phyloP scores from a whole-genome alignment of 2,797 vertebrate genomes.

The Garrulus glandarius region DNA sequence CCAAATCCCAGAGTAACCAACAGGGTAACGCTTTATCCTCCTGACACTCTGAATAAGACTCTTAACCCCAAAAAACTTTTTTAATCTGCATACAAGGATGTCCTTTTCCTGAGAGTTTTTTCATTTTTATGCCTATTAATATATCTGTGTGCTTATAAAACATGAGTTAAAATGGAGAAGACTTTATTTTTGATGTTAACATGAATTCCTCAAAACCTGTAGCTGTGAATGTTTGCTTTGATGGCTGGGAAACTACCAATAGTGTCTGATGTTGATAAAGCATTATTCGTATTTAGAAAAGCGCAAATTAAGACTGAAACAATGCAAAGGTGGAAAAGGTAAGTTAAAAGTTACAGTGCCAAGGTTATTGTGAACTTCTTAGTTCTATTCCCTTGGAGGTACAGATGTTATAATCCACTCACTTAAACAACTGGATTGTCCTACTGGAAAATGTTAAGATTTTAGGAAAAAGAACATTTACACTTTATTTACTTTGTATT shows the following conservation, averaged over 20 bases:
- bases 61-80: background rate
- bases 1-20: background rate
- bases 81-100: background rate
- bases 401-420: background rate
- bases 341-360: background rate
- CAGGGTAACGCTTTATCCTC: background rate
- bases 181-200: background rate
- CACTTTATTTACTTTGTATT: background rate
- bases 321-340: background rate
- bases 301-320: background rate
- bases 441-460: background rate
- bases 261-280: background rate
- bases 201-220: background rate
- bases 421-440: background rate
- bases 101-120: background rate
- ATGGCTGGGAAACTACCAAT: background rate
- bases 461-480: background rate
- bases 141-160: background rate
- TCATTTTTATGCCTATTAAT: background rate
- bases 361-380: background rate
- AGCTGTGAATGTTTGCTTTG: background rate
- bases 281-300: background rate
- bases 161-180: background rate
- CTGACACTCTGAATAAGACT: background rate
- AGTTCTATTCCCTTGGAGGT: background rate